Base-by-base conservation (phyloP, 2,888 invertebrate genomes). In the Automeris io region DNA sequence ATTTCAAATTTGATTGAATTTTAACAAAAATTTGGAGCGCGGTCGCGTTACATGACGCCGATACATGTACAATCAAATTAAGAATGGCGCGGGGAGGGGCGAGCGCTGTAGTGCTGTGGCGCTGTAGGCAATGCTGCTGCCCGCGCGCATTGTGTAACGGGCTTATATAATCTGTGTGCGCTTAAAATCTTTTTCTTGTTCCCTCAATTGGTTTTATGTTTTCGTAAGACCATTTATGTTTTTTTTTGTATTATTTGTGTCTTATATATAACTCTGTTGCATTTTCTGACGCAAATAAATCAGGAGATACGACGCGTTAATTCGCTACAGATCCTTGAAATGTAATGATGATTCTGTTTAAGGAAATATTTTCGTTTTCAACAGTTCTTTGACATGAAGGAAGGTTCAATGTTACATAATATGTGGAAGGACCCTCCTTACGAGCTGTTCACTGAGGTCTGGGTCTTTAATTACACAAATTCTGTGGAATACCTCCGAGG, bases 381-480 rank as follows among this genome's bases (percentile, higher is more conserved):
- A 3, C 74, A 91, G 91, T 85, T 78, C 51, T 42, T 90, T 43
- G 78, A 79, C 12, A 76, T 94, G 62, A 68, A 67, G 25, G 88
- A 91, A 12, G 90, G 91, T 1, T 90, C 92, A 0, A 75, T 91
- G 33, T 68, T 91, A 1, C 92, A 88, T 61, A 75, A 83, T 2
- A 68, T 95, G 56, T 95, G 93, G 93, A 73, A 88, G 49, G 82
- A 88, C 1, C 95, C 95, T 0, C 92, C 94, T 0, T 88, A 94
- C 45, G 88, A 91, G 13, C 81, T 95, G 5, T 89, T 85, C 46
- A 74, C 92, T 0, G 91, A 90, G 40, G 88, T 93, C 1, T 93
- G 91, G 73, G 78, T 94, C 38, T 95, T 92, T 71, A 95, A 95
- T 68, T 91, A 95, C 39, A 95, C 95, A 0, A 96, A 96, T 66